Percentiles rank a stretch among this genome's conserved stretches.
Evolutionary conservation across 2,113 vertebrate species (phyloP).

Genomic region (Hucho hucho): DNA sequence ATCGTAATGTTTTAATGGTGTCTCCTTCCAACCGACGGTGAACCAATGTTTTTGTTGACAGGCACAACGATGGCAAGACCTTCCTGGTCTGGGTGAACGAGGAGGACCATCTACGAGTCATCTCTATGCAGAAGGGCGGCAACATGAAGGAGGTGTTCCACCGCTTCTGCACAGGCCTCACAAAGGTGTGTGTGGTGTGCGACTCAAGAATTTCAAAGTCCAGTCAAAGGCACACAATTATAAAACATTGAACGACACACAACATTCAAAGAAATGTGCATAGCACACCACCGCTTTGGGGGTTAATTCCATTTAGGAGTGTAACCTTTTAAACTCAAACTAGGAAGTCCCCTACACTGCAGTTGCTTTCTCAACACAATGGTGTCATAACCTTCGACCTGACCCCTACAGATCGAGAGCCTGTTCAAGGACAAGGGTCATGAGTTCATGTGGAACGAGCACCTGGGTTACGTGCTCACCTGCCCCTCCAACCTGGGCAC

Average conservation of each 20-base stretch:
- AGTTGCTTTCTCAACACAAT: neutral
- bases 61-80: constrained; percentile 97
- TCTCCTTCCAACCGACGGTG: no score
- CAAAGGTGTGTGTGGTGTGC: constrained; percentile 73
- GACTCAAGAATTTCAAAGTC: neutral
- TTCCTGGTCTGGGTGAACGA: constrained; percentile 99
- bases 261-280: no score
- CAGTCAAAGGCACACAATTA: neutral
- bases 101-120: constrained; percentile 96
- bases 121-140: constrained; percentile 98
- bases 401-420: constrained; percentile 81
- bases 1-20: no score
- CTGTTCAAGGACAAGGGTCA: constrained; percentile 89
- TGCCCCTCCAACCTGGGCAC: constrained; percentile 98
- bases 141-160: constrained; percentile 96
- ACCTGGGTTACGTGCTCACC: constrained; percentile 93
- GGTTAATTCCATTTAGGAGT: no score
- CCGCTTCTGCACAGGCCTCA: constrained; percentile 92
- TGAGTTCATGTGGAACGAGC: constrained; percentile 95
- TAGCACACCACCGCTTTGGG: no score
- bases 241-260: neutral
- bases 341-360: neutral
- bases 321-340: neutral
- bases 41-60: constrained; percentile 42
- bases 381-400: neutral